Evolutionary conservation across 1,140 invertebrate genomes (phyloP).

Genomic region (Drosophila sturtevanti): DNA sequence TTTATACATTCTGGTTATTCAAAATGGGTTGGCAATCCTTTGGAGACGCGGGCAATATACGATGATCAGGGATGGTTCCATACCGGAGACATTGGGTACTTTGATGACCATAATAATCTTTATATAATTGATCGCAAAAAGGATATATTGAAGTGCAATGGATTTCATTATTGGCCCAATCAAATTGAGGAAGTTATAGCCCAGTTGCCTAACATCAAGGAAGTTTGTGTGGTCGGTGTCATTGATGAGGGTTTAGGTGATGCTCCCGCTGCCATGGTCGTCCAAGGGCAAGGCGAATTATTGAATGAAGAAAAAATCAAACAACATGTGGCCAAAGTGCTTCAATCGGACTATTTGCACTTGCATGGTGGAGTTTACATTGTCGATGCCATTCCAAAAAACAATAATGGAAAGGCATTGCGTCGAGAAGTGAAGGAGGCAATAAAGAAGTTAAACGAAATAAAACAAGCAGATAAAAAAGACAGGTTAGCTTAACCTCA

Average conservation of each 20-base stretch:
- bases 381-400: constrained; percentile 85
- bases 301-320: constrained; percentile 42
- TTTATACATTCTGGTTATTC: constrained; percentile 66
- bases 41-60: constrained; percentile 85
- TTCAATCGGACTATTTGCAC: constrained; percentile 79
- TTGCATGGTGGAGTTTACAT: constrained; percentile 85
- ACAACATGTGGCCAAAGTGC: constrained; percentile 41
- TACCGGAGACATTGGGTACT: constrained; percentile 89
- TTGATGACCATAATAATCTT: constrained; percentile 86
- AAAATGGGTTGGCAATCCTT: constrained; percentile 82
- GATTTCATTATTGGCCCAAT: constrained; percentile 76
- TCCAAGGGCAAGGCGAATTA: background rate
- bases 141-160: constrained; percentile 89
- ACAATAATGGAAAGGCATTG: constrained; percentile 86
- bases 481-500: background rate
- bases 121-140: constrained; percentile 89
- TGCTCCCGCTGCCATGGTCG: constrained; percentile 60
- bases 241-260: constrained; percentile 64
- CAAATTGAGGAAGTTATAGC: constrained; percentile 67
- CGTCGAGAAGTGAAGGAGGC: constrained; percentile 45
- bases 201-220: constrained; percentile 50
- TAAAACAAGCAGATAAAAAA: background rate
- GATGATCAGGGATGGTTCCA: constrained; percentile 88
- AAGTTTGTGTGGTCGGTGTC: constrained; percentile 70
- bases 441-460: background rate